Evolutionary conservation across 2,797 vertebrate genomes (phyloP).

Genomic region (Calcarius lapponicus): DNA sequence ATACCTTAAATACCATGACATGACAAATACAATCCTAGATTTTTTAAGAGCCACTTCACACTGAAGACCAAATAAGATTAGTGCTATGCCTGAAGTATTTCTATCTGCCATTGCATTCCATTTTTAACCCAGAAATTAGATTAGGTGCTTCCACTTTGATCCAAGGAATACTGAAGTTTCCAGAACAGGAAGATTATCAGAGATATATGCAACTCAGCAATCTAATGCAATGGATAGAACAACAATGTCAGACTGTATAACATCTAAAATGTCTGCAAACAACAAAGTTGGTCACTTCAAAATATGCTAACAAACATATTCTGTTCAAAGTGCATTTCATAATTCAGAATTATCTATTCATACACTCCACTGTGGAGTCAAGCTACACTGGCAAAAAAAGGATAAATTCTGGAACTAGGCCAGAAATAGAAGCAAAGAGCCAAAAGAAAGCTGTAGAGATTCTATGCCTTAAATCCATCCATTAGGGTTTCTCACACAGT

Average conservation of each 20-base stretch:
- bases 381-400: not conserved
- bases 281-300: not conserved
- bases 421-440: not conserved
- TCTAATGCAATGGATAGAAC: not conserved
- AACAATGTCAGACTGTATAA: fast-evolving
- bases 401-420: not conserved
- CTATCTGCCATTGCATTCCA: not conserved
- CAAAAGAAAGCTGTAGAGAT: not conserved
- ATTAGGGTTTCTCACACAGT: not conserved
- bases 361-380: not conserved
- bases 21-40: not conserved
- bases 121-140: not conserved
- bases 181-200: not conserved
- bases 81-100: not conserved
- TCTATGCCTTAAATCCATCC: not conserved
- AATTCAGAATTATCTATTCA: not conserved
- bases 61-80: not conserved
- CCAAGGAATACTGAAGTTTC: not conserved
- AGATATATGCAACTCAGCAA: not conserved
- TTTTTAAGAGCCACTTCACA: conserved; percentile 16
- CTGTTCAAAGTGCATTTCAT: not conserved
- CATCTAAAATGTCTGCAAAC: not conserved
- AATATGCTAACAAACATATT: not conserved
- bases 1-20: not conserved
- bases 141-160: not conserved